These are phyloP conservation scores for Leptothorax acervorum DNA, from an alignment of 2,888 invertebrate species.

Conservation along the genomic window DNA sequence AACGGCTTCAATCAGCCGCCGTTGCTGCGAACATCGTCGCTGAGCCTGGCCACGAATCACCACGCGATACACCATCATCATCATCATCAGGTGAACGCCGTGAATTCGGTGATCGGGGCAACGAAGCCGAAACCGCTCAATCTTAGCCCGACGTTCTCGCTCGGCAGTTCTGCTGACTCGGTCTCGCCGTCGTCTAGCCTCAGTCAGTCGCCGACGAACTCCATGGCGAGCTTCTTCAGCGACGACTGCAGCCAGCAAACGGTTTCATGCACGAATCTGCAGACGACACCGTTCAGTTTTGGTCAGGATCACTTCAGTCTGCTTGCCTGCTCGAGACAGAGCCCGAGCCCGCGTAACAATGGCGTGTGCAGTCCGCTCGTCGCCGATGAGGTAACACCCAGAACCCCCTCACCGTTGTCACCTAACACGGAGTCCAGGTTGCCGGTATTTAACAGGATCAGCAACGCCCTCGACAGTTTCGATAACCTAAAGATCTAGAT, in stretches of 20 bases:
- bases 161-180: slow-evolving; percentile 87
- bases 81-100: slow-evolving; percentile 64
- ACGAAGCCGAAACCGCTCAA: slow-evolving; percentile 84
- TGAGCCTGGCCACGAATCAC: slow-evolving; percentile 79
- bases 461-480: slow-evolving; percentile 86
- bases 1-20: slow-evolving; percentile 77
- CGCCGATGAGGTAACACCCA: slow-evolving; percentile 74
- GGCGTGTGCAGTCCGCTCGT: slow-evolving; percentile 84
- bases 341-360: slow-evolving; percentile 85
- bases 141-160: slow-evolving; percentile 84
- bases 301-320: slow-evolving; percentile 80
- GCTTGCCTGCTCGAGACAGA: slow-evolving; percentile 85
- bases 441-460: slow-evolving; percentile 93
- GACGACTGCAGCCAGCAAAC: slow-evolving; percentile 85
- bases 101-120: slow-evolving; percentile 77
- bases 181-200: slow-evolving; percentile 89
- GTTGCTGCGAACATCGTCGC: slow-evolving; percentile 79
- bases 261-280: slow-evolving; percentile 82
- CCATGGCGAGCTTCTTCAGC: slow-evolving; percentile 88
- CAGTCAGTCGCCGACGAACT: slow-evolving; percentile 89
- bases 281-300: slow-evolving; percentile 81
- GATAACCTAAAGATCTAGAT: slow-evolving; percentile 81
- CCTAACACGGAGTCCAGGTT: slow-evolving; percentile 89
- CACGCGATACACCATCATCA: slow-evolving; percentile 73
- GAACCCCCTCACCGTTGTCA: slow-evolving; percentile 81